phyloP scores from a whole-genome alignment of 2,113 vertebrate species.

The Pipra filicauda region DNA sequence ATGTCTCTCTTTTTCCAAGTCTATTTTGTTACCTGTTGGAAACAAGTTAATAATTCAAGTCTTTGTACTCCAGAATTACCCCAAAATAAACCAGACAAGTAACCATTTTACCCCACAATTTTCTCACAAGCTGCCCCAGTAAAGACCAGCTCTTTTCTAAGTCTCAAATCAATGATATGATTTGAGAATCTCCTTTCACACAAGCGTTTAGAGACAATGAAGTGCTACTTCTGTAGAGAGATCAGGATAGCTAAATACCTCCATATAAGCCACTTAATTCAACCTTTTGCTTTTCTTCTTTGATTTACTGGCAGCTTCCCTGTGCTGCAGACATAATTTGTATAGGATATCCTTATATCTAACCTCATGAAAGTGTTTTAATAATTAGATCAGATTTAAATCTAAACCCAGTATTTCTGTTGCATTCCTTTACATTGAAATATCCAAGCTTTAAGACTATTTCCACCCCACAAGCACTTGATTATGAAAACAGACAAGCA shows the following conservation, averaged over 20 bases:
- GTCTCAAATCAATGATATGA: neutral
- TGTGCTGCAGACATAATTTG: neutral
- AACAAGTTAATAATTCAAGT: conserved; percentile 17
- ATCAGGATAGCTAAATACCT: neutral
- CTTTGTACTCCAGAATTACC: neutral
- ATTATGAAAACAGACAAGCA: neutral
- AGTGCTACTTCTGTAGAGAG: neutral
- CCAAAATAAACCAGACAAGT: neutral
- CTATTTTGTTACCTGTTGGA: conserved; percentile 94
- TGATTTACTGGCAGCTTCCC: neutral
- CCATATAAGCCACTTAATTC: neutral
- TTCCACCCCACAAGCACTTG: neutral
- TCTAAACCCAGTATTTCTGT: neutral
- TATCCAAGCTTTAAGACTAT: neutral
- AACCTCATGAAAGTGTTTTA: neutral
- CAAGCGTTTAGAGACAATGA: neutral
- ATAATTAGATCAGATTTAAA: neutral
- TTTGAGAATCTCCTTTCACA: neutral
- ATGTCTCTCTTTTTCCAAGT: conserved; percentile 97
- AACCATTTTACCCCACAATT: neutral
- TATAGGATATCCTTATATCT: neutral
- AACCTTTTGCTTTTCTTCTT: neutral
- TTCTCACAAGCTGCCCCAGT: neutral
- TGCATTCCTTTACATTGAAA: neutral
- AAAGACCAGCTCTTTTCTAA: neutral